Conservation (phyloP, 2,113 vertebrate genomes). For the Colossoma macropomum region DNA sequence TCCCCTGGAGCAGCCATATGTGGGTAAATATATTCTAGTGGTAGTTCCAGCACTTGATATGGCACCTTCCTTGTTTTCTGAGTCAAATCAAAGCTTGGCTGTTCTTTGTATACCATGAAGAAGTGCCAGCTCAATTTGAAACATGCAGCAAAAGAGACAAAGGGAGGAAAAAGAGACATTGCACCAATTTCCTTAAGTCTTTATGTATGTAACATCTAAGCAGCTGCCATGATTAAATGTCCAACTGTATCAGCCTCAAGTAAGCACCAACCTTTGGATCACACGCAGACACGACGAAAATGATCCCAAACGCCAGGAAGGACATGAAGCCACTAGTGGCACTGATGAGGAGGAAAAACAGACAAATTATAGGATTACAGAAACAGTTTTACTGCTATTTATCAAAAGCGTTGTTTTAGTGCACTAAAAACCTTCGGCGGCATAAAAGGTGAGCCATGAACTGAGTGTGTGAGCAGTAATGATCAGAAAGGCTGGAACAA, state of each 20-base stretch:
- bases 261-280: conserved; percentile 71
- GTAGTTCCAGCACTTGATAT: not conserved
- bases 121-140: not conserved
- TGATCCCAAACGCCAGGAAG: conserved; percentile 69
- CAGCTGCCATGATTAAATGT: not conserved
- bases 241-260: not conserved
- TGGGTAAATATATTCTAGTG: not conserved
- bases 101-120: not conserved
- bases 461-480: conserved; percentile 4
- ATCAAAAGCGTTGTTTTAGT: conserved; percentile 36
- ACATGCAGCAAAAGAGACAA: not conserved
- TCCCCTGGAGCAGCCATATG: not conserved
- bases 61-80: not conserved
- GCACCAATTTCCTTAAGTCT: not conserved
- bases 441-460: conserved; percentile 41
- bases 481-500: conserved; percentile 32
- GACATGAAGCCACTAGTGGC: conserved; percentile 64
- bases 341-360: conserved; percentile 55
- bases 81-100: not conserved
- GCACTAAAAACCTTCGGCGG: conserved; percentile 38
- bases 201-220: not conserved
- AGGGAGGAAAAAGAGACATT: not conserved
- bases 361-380: conserved; percentile 27
- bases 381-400: conserved; percentile 26
- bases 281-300: conserved; percentile 72